Evolutionary conservation across 2,797 vertebrate genomes (phyloP), one percentile per base, ranked within the genome.

Genomic region (Etheostoma nigrum): DNA sequence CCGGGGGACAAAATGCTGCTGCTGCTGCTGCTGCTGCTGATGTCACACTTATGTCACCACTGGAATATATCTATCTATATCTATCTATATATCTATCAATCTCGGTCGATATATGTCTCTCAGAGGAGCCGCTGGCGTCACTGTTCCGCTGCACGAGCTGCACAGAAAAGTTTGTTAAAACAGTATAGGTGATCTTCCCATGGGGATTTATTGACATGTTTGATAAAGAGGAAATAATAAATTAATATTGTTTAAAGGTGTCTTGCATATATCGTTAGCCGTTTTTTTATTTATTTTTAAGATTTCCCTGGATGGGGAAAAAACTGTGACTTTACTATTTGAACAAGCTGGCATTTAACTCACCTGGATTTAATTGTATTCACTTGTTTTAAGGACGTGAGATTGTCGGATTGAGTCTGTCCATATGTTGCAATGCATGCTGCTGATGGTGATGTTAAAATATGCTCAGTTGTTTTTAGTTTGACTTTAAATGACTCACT

Each of bases 1-100:
- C 92, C 91, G 92, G 92, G 36, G 78, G 81, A 89, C 69, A 16
- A 44, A 81, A 65, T 14, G 81, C 72, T 44, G 60, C n/a, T 12
- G 79, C 74, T 55, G 62, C 74, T 27, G 67, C 66, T 55, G 70
- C 73, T 18, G 64, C 25, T 25, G 25, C 25, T 25, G 25, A 25
- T 25, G 27, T 27, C 27, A 27, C 27, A 27, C 27, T 27, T 5
- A 27, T 27, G 27, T 27, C 27, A 27, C 27, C 27, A 27, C 27
- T 27, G 27, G 27, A 27, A 27, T 27, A 27, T 27, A 4, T 27
- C 27, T 3, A 4, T 3, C 3, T 27, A 3, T 27, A 4, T 27
- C 27, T 27, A 27, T 27, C 27, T 27, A 4, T 27, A 27, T 27
- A 27, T 27, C 27, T 27, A 27, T 27, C 27, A 4, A 27, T 27